A percentile compares a stretch with the other conserved stretches of the same genome.
Conservation (phyloP, 2,797 vertebrate species). For the Brachyrhaphis roseni region DNA sequence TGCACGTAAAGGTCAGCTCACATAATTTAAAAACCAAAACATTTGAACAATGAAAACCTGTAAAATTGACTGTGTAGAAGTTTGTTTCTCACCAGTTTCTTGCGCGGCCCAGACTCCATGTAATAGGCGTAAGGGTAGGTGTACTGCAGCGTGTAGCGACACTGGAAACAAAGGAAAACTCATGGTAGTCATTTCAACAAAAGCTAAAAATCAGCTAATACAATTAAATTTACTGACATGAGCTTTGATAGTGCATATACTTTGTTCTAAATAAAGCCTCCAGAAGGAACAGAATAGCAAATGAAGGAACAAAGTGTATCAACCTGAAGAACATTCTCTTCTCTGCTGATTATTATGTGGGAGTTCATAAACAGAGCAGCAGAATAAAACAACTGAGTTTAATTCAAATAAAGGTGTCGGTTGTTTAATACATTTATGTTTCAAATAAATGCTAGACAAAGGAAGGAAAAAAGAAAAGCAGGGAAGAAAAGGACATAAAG, state of each 20-base stretch:
- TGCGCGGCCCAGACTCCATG: constrained; percentile 98
- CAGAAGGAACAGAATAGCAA: neutral
- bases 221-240: neutral
- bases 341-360: neutral
- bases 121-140: constrained; percentile 99
- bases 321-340: no score
- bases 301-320: neutral
- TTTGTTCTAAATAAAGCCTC: neutral
- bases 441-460: neutral
- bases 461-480: neutral
- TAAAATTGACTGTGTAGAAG: neutral
- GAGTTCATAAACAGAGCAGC: neutral
- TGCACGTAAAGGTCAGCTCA: neutral
- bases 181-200: neutral
- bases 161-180: constrained; percentile 75
- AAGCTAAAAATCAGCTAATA: neutral
- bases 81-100: constrained; percentile 91
- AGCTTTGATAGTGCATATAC: neutral
- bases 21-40: neutral
- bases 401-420: neutral
- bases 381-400: neutral
- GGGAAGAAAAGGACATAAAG: neutral
- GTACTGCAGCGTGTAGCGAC: constrained; percentile 98
- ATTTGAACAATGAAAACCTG: neutral
- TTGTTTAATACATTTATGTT: neutral